Base-by-base conservation (phyloP, 2,113 vertebrate genomes). In the Eretmochelys imbricata region DNA sequence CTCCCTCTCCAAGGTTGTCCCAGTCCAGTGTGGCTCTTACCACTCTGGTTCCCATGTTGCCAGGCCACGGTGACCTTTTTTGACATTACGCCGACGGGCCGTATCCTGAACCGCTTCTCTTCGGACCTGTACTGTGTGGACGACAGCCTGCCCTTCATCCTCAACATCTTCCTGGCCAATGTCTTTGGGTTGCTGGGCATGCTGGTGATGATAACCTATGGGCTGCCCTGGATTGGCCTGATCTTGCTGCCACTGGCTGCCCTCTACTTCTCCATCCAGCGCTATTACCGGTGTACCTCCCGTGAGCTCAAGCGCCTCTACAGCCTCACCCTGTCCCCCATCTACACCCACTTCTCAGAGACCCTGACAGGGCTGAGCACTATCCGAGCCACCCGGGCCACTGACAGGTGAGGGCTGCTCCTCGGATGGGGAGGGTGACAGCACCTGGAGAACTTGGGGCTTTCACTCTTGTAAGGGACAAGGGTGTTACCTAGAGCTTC, bases 261-360 rank as follows among this genome's bases (percentile, higher is more conserved):
- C 29, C 72, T 99, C 7, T 99, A 99, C 98, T 96, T 98, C 95
- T 97, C 91, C 6, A 97, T 99, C 1, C 99, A 99, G 97, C 96
- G 85, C 92, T 99, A 97, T 96, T 99, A 99, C 97, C 97, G 99
- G 3, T 98, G 98, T 95, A 99, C 99, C 0, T 99, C 99, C 0
- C 97, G 99, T 5, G 99, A 99, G 97, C 98, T 99, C 84, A 99
- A 99, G 95, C 99, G 99, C 25, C 98, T 99, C 76, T 98, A 97
- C 97, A 99, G 99, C 89, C 91, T 99, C 96, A 99, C 99, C 0
- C 98, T 99, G 93, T 99, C 99, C 3, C 99, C 99, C 1, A 97
- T 99, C 96, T 99, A 99, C 96, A 99, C 98, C 1, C 99, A 99
- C 96, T 99, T 99, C 97, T 99, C 99, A 0, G 99, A 99, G 98